These are phyloP conservation scores for Macropus fuliginosus DNA, from an alignment of 2,797 vertebrate species.

Conservation along the genomic window DNA sequence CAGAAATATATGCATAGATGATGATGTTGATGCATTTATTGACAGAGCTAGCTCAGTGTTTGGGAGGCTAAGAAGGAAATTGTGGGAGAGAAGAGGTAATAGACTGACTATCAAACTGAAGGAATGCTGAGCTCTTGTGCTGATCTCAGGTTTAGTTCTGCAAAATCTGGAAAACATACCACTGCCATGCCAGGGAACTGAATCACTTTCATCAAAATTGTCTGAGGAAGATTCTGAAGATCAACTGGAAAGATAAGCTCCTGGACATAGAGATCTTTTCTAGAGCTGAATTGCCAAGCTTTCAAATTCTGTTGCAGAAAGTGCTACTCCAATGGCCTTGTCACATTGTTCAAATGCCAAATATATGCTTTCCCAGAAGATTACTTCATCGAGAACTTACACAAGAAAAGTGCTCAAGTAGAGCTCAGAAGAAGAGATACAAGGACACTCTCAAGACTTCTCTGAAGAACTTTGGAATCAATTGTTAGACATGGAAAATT, in stretches of 20 bases:
- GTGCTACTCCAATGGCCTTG: no score
- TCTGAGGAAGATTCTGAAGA: neutral
- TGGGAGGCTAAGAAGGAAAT: neutral
- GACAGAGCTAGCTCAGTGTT: neutral
- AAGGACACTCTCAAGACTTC: neutral
- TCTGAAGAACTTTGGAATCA: neutral
- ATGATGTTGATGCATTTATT: neutral
- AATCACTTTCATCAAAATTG: neutral
- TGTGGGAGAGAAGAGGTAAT: neutral
- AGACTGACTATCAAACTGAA: neutral
- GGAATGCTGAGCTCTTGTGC: neutral
- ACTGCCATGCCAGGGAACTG: neutral
- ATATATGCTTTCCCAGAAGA: no score
- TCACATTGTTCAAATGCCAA: no score
- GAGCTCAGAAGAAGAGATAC: neutral
- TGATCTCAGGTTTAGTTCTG: neutral
- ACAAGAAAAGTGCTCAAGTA: neutral
- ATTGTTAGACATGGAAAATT: neutral
- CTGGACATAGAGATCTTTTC: neutral
- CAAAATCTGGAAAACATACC: neutral
- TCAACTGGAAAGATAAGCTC: neutral
- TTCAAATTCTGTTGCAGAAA: neutral
- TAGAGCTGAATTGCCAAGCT: neutral
- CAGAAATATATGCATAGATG: neutral
- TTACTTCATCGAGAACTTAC: neutral